Percentiles rank a stretch among this genome's conserved stretches.
Conservation (phyloP, 2,888 invertebrate species). For the Dimorphilus gyrociliatus region DNA sequence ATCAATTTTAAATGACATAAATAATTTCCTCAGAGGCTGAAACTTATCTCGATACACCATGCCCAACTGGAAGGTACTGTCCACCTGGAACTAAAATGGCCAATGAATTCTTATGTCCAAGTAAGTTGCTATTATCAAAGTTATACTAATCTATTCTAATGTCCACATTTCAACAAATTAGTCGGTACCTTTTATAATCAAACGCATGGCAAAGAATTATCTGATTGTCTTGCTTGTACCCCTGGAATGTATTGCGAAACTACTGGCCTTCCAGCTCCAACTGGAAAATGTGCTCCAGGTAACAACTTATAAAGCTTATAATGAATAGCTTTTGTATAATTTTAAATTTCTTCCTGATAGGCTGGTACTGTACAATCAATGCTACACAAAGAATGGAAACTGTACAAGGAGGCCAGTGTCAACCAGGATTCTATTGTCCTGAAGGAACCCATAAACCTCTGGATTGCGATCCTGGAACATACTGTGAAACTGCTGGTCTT, state of each 20-base stretch:
- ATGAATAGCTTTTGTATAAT: neutral
- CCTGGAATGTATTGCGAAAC: constrained; percentile 22
- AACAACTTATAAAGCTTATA: neutral
- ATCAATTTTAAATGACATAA: too few species aligned
- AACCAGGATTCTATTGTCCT: constrained; percentile 25
- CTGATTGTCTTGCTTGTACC: constrained; percentile 25
- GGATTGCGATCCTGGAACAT: constrained; percentile 18
- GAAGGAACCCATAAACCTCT: constrained; percentile 22
- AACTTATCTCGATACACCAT: constrained; percentile 18
- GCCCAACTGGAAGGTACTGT: constrained; percentile 27
- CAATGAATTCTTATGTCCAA: neutral
- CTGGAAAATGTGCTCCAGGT: constrained; percentile 24
- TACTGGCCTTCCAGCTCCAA: constrained; percentile 16
- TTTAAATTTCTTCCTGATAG: constrained; percentile 11
- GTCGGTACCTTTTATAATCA: constrained; percentile 24
- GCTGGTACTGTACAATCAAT: constrained; percentile 27
- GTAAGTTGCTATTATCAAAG: constrained; percentile 9
- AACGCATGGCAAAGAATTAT: constrained; percentile 16
- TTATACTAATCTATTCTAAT: constrained; percentile 18
- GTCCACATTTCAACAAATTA: too few species aligned
- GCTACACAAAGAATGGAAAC: constrained; percentile 16
- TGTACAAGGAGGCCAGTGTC: constrained; percentile 25
- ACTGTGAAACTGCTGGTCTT: constrained; percentile 21
- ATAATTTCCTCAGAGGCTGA: constrained; percentile 14
- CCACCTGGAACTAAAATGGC: constrained; percentile 13